phyloP scores from a whole-genome alignment of 2,888 invertebrate genomes.

The Drosophila lacicola region DNA sequence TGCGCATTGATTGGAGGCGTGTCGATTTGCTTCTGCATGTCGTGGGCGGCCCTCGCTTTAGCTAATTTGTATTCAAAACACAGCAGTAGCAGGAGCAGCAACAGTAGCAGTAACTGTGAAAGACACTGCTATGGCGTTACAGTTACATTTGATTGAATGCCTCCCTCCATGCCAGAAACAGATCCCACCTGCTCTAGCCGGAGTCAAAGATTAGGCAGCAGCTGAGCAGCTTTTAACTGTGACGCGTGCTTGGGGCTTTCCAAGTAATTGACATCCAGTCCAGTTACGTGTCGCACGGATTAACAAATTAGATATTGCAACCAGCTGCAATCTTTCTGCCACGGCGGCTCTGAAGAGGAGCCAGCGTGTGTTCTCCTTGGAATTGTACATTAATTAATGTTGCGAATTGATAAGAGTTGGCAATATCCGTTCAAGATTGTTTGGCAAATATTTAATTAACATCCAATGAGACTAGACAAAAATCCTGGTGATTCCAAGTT shows the following conservation, averaged over 20 bases:
- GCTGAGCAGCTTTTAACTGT: slow-evolving; percentile 46
- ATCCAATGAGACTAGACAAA: no score
- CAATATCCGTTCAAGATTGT: neutral
- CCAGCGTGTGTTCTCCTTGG: slow-evolving; percentile 2
- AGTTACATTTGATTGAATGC: slow-evolving; percentile 76
- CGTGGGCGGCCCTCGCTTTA: slow-evolving; percentile 65
- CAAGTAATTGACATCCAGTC: slow-evolving; percentile 49
- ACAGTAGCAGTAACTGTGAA: slow-evolving; percentile 40
- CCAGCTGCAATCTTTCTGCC: slow-evolving; percentile 9
- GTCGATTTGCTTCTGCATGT: slow-evolving; percentile 43
- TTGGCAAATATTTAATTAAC: neutral
- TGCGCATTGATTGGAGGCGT: slow-evolving; percentile 70
- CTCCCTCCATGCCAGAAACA: slow-evolving; percentile 29
- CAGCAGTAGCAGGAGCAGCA: slow-evolving; percentile 16
- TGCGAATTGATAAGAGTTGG: neutral
- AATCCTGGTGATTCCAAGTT: no score
- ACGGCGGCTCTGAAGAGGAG: no score
- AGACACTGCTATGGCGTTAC: slow-evolving; percentile 43
- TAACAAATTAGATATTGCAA: slow-evolving; percentile 32
- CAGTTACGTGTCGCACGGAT: slow-evolving; percentile 34
- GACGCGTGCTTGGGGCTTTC: slow-evolving; percentile 51
- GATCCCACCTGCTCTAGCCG: neutral
- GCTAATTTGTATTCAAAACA: slow-evolving; percentile 77
- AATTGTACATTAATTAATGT: slow-evolving; percentile 7
- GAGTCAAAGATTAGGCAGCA: slow-evolving; percentile 43